Percentiles rank a stretch among this genome's conserved stretches.
phyloP scores from a whole-genome alignment of 2,113 vertebrate species.

The Pardalotus punctatus region DNA sequence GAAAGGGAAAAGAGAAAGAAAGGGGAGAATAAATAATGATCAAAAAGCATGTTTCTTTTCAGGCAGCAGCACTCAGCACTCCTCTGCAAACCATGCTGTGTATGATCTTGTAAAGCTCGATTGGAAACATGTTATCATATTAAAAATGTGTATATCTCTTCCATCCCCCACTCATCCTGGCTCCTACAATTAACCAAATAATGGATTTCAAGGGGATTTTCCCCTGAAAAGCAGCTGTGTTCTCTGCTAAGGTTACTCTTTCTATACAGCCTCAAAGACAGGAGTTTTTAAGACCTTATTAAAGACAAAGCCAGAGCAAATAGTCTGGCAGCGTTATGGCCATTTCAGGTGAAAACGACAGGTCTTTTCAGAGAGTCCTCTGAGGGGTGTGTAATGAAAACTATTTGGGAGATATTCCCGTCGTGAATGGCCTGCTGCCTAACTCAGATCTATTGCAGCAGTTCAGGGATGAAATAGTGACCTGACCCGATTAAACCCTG shows the following conservation, averaged over 20 bases:
- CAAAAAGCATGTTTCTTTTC: background rate
- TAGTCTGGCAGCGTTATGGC: slow-evolving; percentile 9
- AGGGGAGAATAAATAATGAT: slow-evolving; percentile 25
- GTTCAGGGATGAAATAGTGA: slow-evolving; percentile 46
- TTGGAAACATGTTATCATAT: slow-evolving; percentile 24
- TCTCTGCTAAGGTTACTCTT: slow-evolving; percentile 21
- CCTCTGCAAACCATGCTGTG: background rate
- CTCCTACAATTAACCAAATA: slow-evolving; percentile 16
- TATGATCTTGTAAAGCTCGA: slow-evolving; percentile 30
- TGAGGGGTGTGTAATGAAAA: slow-evolving; percentile 57
- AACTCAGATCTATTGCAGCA: slow-evolving; percentile 11
- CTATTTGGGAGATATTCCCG: slow-evolving; percentile 38
- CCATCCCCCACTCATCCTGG: background rate
- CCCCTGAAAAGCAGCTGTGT: background rate
- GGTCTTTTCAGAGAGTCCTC: slow-evolving; percentile 44
- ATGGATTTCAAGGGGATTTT: slow-evolving; percentile 27
- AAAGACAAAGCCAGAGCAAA: slow-evolving; percentile 48
- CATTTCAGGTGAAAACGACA: slow-evolving; percentile 55
- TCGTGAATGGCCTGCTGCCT: background rate
- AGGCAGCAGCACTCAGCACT: background rate
- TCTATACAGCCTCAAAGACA: slow-evolving; percentile 21
- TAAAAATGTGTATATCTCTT: background rate
- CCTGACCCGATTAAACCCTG: slow-evolving; percentile 63
- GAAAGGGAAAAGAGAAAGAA: slow-evolving; percentile 23
- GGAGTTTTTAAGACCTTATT: slow-evolving; percentile 52